phyloP scores from a whole-genome alignment of 2,888 invertebrate genomes.

The Lacanobia wlatinum region DNA sequence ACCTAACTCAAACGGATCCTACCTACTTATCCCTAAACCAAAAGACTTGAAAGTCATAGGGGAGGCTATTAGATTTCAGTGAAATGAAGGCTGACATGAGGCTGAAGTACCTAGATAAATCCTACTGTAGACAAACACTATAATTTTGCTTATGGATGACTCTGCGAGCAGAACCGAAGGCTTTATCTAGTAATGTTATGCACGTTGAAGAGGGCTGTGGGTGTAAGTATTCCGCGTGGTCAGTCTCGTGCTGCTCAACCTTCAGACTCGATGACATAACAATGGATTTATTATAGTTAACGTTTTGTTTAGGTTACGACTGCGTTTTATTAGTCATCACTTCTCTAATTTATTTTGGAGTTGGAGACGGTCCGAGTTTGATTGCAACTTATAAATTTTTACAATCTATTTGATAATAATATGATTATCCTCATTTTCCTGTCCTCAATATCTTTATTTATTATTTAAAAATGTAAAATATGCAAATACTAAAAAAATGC shows the following conservation, averaged over 20 bases:
- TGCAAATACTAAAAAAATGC: too few species aligned
- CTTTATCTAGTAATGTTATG: slow-evolving; percentile 16
- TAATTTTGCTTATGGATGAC: neutral
- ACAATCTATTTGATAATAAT: neutral
- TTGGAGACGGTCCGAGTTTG: neutral
- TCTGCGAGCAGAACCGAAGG: neutral
- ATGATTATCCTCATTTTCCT: neutral
- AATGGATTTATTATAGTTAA: slow-evolving; percentile 17
- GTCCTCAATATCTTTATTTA: too few species aligned
- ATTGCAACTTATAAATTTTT: neutral
- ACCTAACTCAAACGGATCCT: too few species aligned
- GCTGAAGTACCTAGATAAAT: too few species aligned
- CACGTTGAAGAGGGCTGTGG: slow-evolving; percentile 63
- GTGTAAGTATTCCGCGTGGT: slow-evolving; percentile 76
- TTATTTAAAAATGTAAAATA: too few species aligned
- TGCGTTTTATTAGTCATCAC: slow-evolving; percentile 24
- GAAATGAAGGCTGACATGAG: too few species aligned
- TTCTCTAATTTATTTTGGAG: neutral
- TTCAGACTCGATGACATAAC: slow-evolving; percentile 54
- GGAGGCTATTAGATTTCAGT: too few species aligned
- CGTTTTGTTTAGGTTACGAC: neutral
- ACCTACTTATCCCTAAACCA: too few species aligned
- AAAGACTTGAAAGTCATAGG: too few species aligned
- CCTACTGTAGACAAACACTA: neutral
- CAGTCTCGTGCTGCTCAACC: slow-evolving; percentile 46